Percentiles rank a stretch among this genome's conserved stretches.
phyloP scores from a whole-genome alignment of 1,140 invertebrate genomes.

The Plodia interpunctella region DNA sequence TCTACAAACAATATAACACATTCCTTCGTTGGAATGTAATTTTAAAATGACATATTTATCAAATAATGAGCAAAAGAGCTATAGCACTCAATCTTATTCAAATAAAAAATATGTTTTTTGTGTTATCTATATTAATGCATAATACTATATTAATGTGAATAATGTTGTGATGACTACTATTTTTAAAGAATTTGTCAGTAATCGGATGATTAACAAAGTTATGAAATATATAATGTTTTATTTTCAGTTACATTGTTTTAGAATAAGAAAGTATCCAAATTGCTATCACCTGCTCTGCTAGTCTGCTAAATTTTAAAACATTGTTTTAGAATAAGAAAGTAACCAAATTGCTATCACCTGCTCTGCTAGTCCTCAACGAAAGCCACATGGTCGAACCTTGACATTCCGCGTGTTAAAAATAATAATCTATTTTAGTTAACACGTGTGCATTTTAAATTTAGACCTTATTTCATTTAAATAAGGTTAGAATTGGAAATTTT shows the following conservation, averaged over 20 bases:
- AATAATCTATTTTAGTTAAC: conserved; percentile 64
- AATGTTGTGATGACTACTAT: no score
- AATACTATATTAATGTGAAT: no score
- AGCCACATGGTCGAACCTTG: conserved; percentile 67
- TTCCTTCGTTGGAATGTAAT: conserved; percentile 15
- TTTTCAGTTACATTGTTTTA: background rate
- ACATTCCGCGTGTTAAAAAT: conserved; percentile 72
- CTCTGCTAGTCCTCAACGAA: conserved; percentile 50
- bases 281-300: conserved; percentile 55
- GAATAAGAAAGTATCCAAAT: conserved; percentile 14
- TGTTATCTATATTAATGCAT: no score
- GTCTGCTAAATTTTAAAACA: background rate
- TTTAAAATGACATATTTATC: conserved; percentile 14
- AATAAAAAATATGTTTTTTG: no score
- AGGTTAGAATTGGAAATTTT: conserved; percentile 27
- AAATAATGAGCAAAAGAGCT: no score
- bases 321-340: background rate
- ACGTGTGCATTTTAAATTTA: conserved; percentile 24
- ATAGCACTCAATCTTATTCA: no score
- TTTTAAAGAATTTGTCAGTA: no score
- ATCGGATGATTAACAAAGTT: no score
- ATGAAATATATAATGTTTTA: no score
- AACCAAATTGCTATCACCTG: conserved; percentile 45
- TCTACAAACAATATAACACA: background rate
- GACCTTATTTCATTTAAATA: conserved; percentile 28